Evolutionary conservation across 1,140 invertebrate genomes (phyloP).

Genomic region (Drosophila guanche): DNA sequence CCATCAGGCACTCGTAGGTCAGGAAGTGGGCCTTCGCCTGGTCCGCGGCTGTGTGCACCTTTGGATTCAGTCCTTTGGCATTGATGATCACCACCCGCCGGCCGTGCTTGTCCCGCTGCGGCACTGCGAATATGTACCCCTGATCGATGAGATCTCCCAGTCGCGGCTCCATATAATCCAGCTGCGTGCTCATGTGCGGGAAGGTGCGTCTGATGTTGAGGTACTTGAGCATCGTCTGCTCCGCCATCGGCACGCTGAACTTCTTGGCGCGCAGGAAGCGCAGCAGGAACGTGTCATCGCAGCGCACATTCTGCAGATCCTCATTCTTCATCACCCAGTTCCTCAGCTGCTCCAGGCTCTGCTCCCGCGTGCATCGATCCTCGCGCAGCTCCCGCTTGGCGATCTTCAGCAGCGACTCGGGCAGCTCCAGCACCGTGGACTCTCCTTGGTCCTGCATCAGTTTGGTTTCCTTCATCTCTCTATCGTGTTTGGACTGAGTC

Average conservation of each 20-base stretch:
- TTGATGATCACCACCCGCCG: conserved; percentile 88
- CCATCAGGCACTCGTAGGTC: conserved; percentile 89
- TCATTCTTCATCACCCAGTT: conserved; percentile 88
- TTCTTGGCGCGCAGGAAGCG: conserved; percentile 91
- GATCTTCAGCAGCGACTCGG: conserved; percentile 84
- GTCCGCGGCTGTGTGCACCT: conserved; percentile 87
- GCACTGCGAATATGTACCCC: conserved; percentile 90
- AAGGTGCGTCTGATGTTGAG: conserved; percentile 89
- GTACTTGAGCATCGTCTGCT: conserved; percentile 91
- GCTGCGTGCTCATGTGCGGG: conserved; percentile 86
- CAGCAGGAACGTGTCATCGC: conserved; percentile 90
- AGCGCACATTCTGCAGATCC: conserved; percentile 87
- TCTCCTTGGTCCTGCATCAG: conserved; percentile 44
- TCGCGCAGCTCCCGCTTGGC: conserved; percentile 88
- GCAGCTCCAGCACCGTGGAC: conserved; percentile 60
- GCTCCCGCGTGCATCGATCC: conserved; percentile 85
- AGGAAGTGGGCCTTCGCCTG: conserved; percentile 88
- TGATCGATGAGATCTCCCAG: conserved; percentile 87
- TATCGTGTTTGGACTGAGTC: neutral
- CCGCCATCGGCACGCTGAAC: conserved; percentile 91
- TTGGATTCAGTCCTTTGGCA: conserved; percentile 87
- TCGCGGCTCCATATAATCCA: conserved; percentile 87
- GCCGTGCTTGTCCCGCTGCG: conserved; percentile 88
- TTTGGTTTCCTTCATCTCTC: conserved; percentile 63
- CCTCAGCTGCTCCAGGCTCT: conserved; percentile 86